phyloP scores from a whole-genome alignment of 1,140 invertebrate species.

The Polyergus mexicanus region DNA sequence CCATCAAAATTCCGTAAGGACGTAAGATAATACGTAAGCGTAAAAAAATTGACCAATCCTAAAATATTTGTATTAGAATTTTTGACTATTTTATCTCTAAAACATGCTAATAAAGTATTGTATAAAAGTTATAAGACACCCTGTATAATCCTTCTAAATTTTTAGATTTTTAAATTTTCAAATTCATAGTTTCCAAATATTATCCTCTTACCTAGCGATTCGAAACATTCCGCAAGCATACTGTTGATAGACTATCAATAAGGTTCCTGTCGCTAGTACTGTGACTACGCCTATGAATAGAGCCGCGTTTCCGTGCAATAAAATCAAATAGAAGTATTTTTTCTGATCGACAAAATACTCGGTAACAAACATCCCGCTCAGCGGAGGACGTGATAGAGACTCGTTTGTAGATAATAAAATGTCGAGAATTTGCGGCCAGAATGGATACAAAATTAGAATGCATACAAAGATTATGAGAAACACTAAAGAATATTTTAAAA shows the following conservation, averaged over 20 bases:
- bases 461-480: no score
- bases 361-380: neutral
- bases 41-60: no score
- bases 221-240: slow-evolving; percentile 23
- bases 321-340: neutral
- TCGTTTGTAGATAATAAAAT: neutral
- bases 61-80: no score
- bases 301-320: neutral
- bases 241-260: neutral
- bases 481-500: neutral
- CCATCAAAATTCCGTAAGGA: no score
- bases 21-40: no score
- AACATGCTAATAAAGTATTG: no score
- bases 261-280: neutral
- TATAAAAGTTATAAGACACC: no score
- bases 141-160: neutral
- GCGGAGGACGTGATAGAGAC: neutral
- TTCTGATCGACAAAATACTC: slow-evolving; percentile 4
- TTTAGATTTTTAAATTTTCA: neutral
- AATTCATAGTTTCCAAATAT: neutral
- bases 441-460: neutral
- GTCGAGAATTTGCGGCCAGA: neutral
- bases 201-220: slow-evolving; percentile 12
- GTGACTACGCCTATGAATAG: neutral
- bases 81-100: no score